Conservation (phyloP, 2,888 invertebrate genomes). For the Tetragonula carbonaria region DNA sequence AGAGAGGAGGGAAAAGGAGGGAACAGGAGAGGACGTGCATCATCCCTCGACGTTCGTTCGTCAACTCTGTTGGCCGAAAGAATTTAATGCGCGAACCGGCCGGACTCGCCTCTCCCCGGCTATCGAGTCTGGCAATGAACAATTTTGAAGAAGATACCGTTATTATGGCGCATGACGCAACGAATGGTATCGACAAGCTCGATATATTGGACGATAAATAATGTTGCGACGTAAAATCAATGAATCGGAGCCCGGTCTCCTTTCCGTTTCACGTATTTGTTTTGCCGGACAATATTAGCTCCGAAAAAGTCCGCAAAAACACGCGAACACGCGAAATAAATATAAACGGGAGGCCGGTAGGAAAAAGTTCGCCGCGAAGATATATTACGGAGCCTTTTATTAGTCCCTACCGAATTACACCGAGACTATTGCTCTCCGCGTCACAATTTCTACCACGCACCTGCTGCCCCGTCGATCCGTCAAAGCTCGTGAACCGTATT, state of each 20-base stretch:
- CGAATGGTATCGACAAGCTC: constrained; percentile 82
- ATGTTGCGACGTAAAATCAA: constrained; percentile 81
- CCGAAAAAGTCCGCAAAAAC: constrained; percentile 65
- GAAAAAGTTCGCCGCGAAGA: constrained; percentile 56
- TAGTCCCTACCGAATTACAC: constrained; percentile 60
- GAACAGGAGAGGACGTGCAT: constrained; percentile 62
- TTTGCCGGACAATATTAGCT: constrained; percentile 71
- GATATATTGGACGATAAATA: constrained; percentile 81
- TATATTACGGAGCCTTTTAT: constrained; percentile 61
- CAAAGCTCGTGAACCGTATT: constrained; percentile 26
- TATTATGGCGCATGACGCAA: constrained; percentile 81
- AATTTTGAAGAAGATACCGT: constrained; percentile 79
- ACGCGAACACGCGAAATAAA: constrained; percentile 65
- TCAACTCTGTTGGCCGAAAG: constrained; percentile 67
- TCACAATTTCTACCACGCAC: constrained; percentile 45
- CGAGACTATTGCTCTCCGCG: constrained; percentile 45
- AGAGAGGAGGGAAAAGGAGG: neutral
- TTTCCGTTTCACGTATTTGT: constrained; percentile 74
- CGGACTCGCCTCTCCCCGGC: constrained; percentile 38
- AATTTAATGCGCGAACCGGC: constrained; percentile 68
- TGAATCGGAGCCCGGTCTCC: constrained; percentile 78
- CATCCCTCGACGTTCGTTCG: constrained; percentile 77
- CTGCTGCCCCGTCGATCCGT: constrained; percentile 47
- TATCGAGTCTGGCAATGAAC: constrained; percentile 66
- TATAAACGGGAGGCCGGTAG: constrained; percentile 45